Base-by-base conservation (phyloP, 2,888 invertebrate species). In the Heliconius sara region DNA sequence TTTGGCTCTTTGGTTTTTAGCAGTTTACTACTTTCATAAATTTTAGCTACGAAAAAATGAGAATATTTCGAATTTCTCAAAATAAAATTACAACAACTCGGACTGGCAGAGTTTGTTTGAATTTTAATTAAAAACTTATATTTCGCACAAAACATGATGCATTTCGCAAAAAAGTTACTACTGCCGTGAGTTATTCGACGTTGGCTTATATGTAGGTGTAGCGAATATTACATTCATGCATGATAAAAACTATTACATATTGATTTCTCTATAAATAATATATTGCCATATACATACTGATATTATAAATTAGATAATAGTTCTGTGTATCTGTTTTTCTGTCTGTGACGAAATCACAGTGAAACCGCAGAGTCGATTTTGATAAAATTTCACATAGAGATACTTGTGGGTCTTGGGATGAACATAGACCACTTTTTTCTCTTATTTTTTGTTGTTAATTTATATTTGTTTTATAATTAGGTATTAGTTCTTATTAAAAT, bases 51-150 rank as follows among this genome's bases (percentile, higher is more conserved):
- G 25, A 70, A 72, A 74, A 63, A 74, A 65, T 22, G 39, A 4
- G 39, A 74, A 65, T 63, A 74, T 74, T 74, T 74, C 5, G 12
- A 39, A 65, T 73, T 73, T 60, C 6, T 6, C n/a, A 75, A 75
- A 70, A 75, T 47, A 75, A 75, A 65, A 27, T 47, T 27, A 65
- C 75, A 75, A 75, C 19, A 47, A 65, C 65, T 43, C 43, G 75
- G 19, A 65, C 75, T 27, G 39, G 75, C 22, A 10, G 65, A 75
- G 75, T 65, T 75, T 65, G 65, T 75, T 65, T 65, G 75, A 65
- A 75, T 66, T 75, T 75, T 75, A 75, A 75, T 75, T 75, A 75
- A 75, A 75, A 75, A 73, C 73, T 73, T 60, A 25, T 57, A 27
- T 75, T 75, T 30, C 75, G 66, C 74, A 39, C 74, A 47, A 66